A percentile compares a stretch with the other conserved stretches of the same genome.
Evolutionary conservation across 2,113 vertebrate species (phyloP).

Genomic region (Leptocoma aspasia): DNA sequence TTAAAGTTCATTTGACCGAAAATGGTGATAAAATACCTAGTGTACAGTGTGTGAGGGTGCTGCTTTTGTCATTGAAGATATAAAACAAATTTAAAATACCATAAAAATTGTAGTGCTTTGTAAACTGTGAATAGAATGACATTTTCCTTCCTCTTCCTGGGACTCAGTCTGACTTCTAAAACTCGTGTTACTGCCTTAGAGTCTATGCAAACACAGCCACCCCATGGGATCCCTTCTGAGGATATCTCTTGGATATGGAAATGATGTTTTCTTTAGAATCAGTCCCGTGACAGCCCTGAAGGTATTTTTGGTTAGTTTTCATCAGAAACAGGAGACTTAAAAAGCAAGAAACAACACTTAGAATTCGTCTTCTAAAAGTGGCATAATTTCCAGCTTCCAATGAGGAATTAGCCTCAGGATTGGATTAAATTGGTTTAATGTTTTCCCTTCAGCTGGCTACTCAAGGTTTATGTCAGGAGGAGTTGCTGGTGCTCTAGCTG

Average conservation of each 20-base stretch:
- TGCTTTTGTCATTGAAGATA: not conserved
- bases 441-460: not conserved
- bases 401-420: not conserved
- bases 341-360: not conserved
- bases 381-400: not conserved
- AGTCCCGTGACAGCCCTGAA: not conserved
- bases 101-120: not conserved
- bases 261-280: slow-evolving; percentile 14
- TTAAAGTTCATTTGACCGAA: not conserved
- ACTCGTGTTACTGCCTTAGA: not conserved
- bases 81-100: not conserved
- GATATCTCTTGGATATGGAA: slow-evolving; percentile 15
- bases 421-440: not conserved
- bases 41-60: not conserved
- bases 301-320: not conserved
- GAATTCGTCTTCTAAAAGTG: not conserved
- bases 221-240: not conserved
- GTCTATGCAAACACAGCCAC: not conserved
- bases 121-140: not conserved
- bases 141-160: not conserved
- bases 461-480: not conserved
- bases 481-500: not conserved
- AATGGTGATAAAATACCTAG: not conserved
- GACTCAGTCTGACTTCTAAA: not conserved
- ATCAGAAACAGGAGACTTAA: not conserved